Evolutionary conservation across 2,888 invertebrate genomes (phyloP).

Genomic region (Carcina quercana): DNA sequence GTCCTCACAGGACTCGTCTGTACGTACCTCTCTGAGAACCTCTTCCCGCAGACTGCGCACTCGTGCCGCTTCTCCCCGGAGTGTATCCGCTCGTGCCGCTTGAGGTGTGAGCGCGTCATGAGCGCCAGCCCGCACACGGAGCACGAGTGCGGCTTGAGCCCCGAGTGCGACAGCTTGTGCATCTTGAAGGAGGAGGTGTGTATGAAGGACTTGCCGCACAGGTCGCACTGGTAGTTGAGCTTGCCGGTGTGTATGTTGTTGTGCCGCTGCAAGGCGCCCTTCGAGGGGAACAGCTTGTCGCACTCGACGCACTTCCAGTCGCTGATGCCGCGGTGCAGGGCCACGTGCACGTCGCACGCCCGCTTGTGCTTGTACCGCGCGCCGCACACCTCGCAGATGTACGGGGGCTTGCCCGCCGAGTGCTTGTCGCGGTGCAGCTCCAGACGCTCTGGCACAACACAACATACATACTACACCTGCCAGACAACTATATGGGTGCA

Average conservation of each 20-base stretch:
- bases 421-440: slow-evolving; percentile 55
- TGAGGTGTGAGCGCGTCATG: slow-evolving; percentile 78
- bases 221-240: slow-evolving; percentile 76
- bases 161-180: slow-evolving; percentile 79
- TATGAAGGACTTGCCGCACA: slow-evolving; percentile 78
- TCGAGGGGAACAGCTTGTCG: slow-evolving; percentile 76
- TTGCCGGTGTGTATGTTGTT: slow-evolving; percentile 77
- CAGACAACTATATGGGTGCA: too few species aligned
- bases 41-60: slow-evolving; percentile 73
- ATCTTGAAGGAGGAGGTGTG: slow-evolving; percentile 82
- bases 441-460: slow-evolving; percentile 40
- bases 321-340: slow-evolving; percentile 74
- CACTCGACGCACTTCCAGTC: slow-evolving; percentile 76
- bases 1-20: too few species aligned
- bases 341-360: slow-evolving; percentile 76
- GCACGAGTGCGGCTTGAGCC: slow-evolving; percentile 75
- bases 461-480: too few species aligned
- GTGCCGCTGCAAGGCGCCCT: slow-evolving; percentile 75
- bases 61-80: slow-evolving; percentile 76
- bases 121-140: slow-evolving; percentile 75
- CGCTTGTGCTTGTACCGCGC: slow-evolving; percentile 77
- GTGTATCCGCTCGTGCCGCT: slow-evolving; percentile 79
- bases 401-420: slow-evolving; percentile 61
- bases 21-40: slow-evolving; percentile 72
- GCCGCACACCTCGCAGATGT: slow-evolving; percentile 74